phyloP scores from a whole-genome alignment of 2,888 invertebrate species.

The Xylota segnis region DNA sequence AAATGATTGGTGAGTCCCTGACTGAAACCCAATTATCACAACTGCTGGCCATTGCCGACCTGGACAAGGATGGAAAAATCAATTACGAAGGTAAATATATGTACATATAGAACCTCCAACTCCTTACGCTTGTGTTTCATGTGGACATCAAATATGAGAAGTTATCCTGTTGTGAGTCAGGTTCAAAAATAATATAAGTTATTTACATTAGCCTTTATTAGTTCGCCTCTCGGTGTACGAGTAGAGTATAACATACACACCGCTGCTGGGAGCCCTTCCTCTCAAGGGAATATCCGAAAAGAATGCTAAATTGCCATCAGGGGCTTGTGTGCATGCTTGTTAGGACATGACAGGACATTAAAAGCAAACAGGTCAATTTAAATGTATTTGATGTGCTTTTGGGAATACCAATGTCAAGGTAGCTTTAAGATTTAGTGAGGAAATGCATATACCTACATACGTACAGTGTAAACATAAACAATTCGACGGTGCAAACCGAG shows the following conservation, averaged over 20 bases:
- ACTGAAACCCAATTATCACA: slow-evolving; percentile 91
- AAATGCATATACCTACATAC: too few relatives aligned
- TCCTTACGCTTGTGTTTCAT: slow-evolving; percentile 9
- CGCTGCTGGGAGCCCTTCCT: not conserved
- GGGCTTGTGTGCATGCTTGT: not conserved
- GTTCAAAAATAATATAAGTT: slow-evolving; percentile 32
- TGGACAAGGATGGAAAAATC: slow-evolving; percentile 92
- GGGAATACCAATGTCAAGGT: not conserved
- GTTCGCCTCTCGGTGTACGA: not conserved
- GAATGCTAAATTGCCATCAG: not conserved
- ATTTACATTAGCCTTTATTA: slow-evolving; percentile 41
- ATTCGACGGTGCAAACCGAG: slow-evolving; percentile 1
- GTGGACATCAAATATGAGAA: slow-evolving; percentile 14
- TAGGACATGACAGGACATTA: slow-evolving; percentile 1
- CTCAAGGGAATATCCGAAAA: not conserved
- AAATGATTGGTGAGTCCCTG: slow-evolving; percentile 92
- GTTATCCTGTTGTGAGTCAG: slow-evolving; percentile 5
- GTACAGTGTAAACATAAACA: slow-evolving; percentile 16
- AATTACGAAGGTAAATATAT: slow-evolving; percentile 90
- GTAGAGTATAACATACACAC: not conserved
- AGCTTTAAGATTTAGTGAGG: not conserved
- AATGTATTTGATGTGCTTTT: slow-evolving; percentile 1
- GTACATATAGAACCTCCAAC: not conserved
- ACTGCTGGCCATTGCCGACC: slow-evolving; percentile 90
- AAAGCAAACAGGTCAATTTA: slow-evolving; percentile 11